Base-by-base conservation (phyloP, 2,113 vertebrate species). In the Stegostoma tigrinum region DNA sequence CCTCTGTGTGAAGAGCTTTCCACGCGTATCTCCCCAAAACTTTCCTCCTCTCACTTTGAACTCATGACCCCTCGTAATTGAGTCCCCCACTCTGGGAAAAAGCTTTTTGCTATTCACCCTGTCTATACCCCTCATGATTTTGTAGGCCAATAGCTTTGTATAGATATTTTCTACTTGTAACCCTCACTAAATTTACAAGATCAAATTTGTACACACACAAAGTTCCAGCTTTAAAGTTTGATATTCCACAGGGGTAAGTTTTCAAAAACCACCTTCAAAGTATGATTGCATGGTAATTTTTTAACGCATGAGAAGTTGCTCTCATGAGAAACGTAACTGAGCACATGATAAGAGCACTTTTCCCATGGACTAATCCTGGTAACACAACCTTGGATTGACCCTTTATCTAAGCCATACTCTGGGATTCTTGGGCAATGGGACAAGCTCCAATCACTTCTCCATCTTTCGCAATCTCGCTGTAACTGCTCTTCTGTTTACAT, bases 281-380 rank as follows among this genome's bases (percentile, higher is more conserved):
- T 42, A 68, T 24, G 66, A 75, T 52, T 42, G 48, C 42, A 45
- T 19, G 30, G 24, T 23, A 72, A 72, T 42, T 6, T 34, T 95
- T 95, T 72, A 48, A 45, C 15, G 67, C 38, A 48, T 75, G 67
- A 72, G 94, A 95, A 95, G 38, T 72, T 30, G 68, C 14, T 2
- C 30, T 72, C 45, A 30, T 95, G 68, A 30, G 67, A 95, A 95
- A 95, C 38, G 24, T 95, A 30, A 95, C 45, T 7, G 23, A 27
- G 45, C 94, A 72, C 42, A 75, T 95, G 94, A 52, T 24, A 14
- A 34, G 68, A 70, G 67, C 4, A 75, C 45, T 48, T 95, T 95
- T 95, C 94, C 68, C 94, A 95, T 95, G 68, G 87, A 52, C 55
- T 90, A 30, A 68, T 52, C 42, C 61, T 66, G 89, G 64, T 27